phyloP scores from a whole-genome alignment of 2,113 vertebrate genomes.

The Colaptes auratus region DNA sequence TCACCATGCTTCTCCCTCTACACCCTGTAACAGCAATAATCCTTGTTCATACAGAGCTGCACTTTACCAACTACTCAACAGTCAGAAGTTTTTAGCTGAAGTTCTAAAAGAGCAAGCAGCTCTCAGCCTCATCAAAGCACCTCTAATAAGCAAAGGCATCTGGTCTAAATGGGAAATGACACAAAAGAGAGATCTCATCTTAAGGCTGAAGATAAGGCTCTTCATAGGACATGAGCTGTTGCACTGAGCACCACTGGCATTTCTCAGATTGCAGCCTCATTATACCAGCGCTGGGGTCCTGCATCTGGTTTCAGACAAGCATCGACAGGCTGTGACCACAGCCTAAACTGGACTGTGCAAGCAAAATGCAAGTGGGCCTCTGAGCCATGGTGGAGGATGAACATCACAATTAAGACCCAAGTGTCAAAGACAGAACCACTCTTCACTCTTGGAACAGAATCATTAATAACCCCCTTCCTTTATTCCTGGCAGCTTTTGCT shows the following conservation, averaged over 20 bases:
- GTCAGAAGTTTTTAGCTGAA: not conserved
- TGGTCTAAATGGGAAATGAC: not conserved
- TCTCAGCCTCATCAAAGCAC: not conserved
- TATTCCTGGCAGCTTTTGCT: not conserved
- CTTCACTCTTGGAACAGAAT: not conserved
- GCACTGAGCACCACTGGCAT: not conserved
- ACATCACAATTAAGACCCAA: not conserved
- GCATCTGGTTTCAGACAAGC: not conserved
- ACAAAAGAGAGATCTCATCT: not conserved
- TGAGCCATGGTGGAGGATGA: accelerated
- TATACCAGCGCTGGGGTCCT: not conserved
- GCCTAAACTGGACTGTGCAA: not conserved
- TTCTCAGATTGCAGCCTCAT: not conserved
- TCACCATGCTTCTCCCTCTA: not conserved
- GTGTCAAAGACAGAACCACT: not conserved
- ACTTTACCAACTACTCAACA: not conserved
- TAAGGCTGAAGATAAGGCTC: not conserved
- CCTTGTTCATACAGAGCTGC: not conserved
- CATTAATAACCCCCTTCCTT: not conserved
- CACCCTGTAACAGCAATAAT: not conserved
- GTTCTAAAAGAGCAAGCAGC: not conserved
- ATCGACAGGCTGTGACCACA: not conserved
- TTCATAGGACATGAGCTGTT: not conserved
- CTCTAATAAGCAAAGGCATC: not conserved
- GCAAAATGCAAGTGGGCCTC: not conserved